Percentiles rank a stretch among this genome's conserved stretches.
These are phyloP conservation scores for Drosophila robusta DNA, from an alignment of 2,888 invertebrate species.

Conservation along the genomic window DNA sequence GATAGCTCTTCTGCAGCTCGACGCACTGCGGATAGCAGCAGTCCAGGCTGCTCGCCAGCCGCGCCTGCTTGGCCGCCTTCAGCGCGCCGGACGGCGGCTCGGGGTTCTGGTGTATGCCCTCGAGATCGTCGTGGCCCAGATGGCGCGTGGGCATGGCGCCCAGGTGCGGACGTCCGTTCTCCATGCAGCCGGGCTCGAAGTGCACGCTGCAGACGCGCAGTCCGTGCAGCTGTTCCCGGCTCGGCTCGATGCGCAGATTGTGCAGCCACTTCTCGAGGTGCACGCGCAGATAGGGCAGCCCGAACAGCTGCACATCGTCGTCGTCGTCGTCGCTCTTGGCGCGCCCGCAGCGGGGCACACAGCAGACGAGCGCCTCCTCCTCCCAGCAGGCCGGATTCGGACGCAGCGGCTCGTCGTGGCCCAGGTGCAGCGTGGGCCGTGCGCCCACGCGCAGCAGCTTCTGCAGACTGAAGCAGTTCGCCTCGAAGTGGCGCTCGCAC, in stretches of 20 bases:
- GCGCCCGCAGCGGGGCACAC: constrained; percentile 61
- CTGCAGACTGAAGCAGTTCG: constrained; percentile 51
- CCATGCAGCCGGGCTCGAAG: constrained; percentile 57
- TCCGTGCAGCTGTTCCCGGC: constrained; percentile 21
- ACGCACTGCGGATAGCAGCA: constrained; percentile 70
- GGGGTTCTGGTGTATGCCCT: constrained; percentile 31
- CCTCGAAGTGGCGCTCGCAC: constrained; percentile 77
- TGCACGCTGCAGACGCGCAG: constrained; percentile 65
- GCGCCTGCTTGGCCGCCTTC: constrained; percentile 15
- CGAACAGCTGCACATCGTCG: constrained; percentile 41
- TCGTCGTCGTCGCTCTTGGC: constrained; percentile 9
- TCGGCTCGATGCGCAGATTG: constrained; percentile 56
- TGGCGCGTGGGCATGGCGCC: constrained; percentile 71
- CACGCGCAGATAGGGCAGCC: constrained; percentile 52
- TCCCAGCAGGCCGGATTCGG: constrained; percentile 58
- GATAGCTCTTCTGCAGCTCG: constrained; percentile 48
- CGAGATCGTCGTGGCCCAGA: constrained; percentile 59
- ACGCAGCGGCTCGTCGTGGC: constrained; percentile 46
- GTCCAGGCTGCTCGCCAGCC: constrained; percentile 11
- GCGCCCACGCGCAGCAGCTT: constrained; percentile 52
- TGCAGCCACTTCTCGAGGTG: constrained; percentile 67
- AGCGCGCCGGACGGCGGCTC: neutral
- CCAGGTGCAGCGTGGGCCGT: constrained; percentile 74
- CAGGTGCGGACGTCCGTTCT: constrained; percentile 35
- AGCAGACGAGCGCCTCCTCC: constrained; percentile 32